Base-by-base conservation (phyloP, 2,888 invertebrate genomes). In the Drosophila leonis region DNA sequence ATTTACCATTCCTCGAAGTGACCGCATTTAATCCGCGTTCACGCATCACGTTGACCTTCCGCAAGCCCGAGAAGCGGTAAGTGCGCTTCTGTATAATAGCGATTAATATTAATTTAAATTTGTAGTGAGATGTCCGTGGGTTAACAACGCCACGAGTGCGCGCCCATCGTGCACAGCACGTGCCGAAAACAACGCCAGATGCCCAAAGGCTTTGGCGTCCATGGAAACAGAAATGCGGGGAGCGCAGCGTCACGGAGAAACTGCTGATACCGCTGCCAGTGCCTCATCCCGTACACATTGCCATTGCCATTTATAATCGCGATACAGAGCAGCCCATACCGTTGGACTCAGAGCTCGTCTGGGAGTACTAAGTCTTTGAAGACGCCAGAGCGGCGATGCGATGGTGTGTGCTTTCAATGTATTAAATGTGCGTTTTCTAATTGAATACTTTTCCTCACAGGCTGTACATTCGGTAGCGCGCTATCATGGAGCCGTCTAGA, bases 321-420 rank as follows among this genome's bases (percentile, higher is more conserved):
- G 97, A 97, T 90, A 96, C 97, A 0, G 98, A 98, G 82, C 96
- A 97, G 92, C 97, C 98, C 0, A 97, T 98, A 82, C 96, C 97
- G 2, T 93, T 98, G 57, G 98, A 98, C 83, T 96, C 97, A 0
- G 97, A 97, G 73, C 93, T 96, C 29, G 97, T 97, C 84, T 96
- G 96, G 81, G 97, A 97, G 80, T 97, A 86, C 93, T 97, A 94
- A 95, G 71, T 95, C 95, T 8, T 97, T 60, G 97, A 97, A 88
- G 97, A 97, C 88, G 95, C 69, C 96, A 97, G 62, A 83, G 88
- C 2, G 91, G 95, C 4, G 96, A 96, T 87, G 94, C 94, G 90
- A 94, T 93, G 92, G 93, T 92, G 62, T 56, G 76, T 49, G 0
- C 5, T 33, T 35, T 13, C 1, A 13, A 42, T 15, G 9, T 5